Base-by-base conservation (phyloP, 2,888 invertebrate genomes). In the Malthinus seriepunctatus region DNA sequence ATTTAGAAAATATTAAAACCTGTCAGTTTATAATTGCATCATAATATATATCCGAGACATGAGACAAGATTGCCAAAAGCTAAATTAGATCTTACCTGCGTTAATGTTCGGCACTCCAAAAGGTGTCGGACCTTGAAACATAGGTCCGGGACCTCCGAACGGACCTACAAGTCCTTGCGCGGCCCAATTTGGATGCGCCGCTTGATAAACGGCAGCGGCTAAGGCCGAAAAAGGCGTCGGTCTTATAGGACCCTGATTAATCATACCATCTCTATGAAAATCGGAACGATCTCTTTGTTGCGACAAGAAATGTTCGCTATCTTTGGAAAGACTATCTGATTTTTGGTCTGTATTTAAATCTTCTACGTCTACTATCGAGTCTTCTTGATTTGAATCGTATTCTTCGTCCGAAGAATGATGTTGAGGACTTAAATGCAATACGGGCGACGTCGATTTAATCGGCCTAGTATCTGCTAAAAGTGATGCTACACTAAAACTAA, bases 401-500 rank as follows among this genome's bases (percentile, higher is more conserved):
- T 86, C 86, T 56, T 86, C 86, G 50, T 88, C 88, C 49, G 85
- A 84, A 2, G 85, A 85, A 34, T 31, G 66, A 32, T 71, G 68
- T 34, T 65, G 65, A 3, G 74, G 74, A 64, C 73, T 73, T 9
- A 73, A 60, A 48, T 81, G 82, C 7, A 81, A 73, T 49, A 81
- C 80, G 9, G 84, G 73, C 11, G 83, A 83, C 8, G 82, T 78
- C 0, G 82, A 81, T 42, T 61, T 48, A 14, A 67, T 64, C 1
- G 86, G 85, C 75, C 91, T 87, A 23, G 94, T 89, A 71, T 95
- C 94, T 10, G 93, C 88, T 67, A 95, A 80, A 65, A 94, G 84
- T 1, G 94, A 91, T 5, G 94, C 93, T 67, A 95, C 94, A 79
- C 93, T 91, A 82, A 95, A 95, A 79, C 88, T 89, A 73, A 89